Evolutionary conservation across 2,113 vertebrate species (phyloP).

Genomic region (Cheilinus undulatus): DNA sequence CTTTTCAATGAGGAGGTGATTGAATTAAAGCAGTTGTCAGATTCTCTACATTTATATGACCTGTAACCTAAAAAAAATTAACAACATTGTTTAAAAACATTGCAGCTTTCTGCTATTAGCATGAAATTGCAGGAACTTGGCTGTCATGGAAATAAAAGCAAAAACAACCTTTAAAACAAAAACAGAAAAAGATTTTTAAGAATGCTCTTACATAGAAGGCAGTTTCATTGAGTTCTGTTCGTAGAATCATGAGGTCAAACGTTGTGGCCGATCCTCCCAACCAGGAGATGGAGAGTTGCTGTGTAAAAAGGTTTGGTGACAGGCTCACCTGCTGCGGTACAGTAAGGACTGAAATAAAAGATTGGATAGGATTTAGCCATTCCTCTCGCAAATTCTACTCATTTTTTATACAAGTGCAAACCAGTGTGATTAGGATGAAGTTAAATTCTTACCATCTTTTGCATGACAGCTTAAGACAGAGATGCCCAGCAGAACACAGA

Average conservation of each 20-base stretch:
- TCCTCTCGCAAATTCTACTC: background rate
- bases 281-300: slow-evolving; percentile 80
- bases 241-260: slow-evolving; percentile 80
- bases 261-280: slow-evolving; percentile 55
- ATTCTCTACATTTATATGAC: no score
- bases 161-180: background rate
- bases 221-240: slow-evolving; percentile 77
- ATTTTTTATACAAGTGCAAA: background rate
- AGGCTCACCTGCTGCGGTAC: slow-evolving; percentile 73
- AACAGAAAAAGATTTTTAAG: background rate
- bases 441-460: slow-evolving; percentile 55
- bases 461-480: slow-evolving; percentile 10
- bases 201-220: slow-evolving; percentile 73
- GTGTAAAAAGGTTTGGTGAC: slow-evolving; percentile 24
- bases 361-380: background rate
- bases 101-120: background rate
- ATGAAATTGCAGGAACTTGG: background rate
- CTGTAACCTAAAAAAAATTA: no score
- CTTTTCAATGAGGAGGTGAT: no score
- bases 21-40: no score
- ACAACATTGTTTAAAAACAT: no score
- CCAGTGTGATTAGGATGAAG: background rate
- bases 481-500: slow-evolving; percentile 51
- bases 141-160: background rate
- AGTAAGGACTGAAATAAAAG: slow-evolving; percentile 46